Percentiles rank a stretch among this genome's conserved stretches.
Conservation (phyloP, 2,888 invertebrate species). For the Temnothorax unifasciatus region DNA sequence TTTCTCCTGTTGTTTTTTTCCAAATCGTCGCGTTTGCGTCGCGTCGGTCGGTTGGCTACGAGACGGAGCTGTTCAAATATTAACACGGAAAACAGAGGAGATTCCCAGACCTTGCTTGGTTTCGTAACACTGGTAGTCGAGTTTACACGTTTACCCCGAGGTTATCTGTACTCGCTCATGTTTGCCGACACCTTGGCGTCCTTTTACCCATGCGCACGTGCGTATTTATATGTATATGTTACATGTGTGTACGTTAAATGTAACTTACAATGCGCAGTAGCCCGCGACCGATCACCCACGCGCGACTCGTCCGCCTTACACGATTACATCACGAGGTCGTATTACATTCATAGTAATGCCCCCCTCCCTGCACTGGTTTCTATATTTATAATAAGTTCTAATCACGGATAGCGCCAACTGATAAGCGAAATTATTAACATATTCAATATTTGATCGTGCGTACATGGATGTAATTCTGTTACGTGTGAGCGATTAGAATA, state of each 20-base stretch:
- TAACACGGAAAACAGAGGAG: slow-evolving; percentile 84
- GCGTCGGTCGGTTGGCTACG: slow-evolving; percentile 60
- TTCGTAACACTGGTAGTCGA: slow-evolving; percentile 85
- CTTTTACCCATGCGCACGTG: background rate
- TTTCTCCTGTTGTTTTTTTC: background rate
- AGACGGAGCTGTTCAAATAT: slow-evolving; percentile 84
- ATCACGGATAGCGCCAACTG: slow-evolving; percentile 2
- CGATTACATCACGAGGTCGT: slow-evolving; percentile 34
- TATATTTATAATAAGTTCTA: slow-evolving; percentile 21
- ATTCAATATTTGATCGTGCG: slow-evolving; percentile 38
- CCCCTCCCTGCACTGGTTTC: background rate
- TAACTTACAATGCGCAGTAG: slow-evolving; percentile 22
- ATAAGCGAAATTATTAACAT: slow-evolving; percentile 32
- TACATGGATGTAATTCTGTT: background rate
- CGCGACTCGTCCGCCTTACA: slow-evolving; percentile 5
- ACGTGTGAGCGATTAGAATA: background rate
- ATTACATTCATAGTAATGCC: background rate
- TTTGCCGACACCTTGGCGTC: slow-evolving; percentile 73
- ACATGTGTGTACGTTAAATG: background rate
- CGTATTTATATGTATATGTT: background rate
- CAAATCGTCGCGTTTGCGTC: slow-evolving; percentile 40
- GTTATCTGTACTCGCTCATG: slow-evolving; percentile 76
- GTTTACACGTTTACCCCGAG: slow-evolving; percentile 80
- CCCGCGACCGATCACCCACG: slow-evolving; percentile 45
- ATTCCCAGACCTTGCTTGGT: slow-evolving; percentile 81